Base-by-base conservation (phyloP, 2,797 vertebrate species). In the Rhabdomys pumilio region DNA sequence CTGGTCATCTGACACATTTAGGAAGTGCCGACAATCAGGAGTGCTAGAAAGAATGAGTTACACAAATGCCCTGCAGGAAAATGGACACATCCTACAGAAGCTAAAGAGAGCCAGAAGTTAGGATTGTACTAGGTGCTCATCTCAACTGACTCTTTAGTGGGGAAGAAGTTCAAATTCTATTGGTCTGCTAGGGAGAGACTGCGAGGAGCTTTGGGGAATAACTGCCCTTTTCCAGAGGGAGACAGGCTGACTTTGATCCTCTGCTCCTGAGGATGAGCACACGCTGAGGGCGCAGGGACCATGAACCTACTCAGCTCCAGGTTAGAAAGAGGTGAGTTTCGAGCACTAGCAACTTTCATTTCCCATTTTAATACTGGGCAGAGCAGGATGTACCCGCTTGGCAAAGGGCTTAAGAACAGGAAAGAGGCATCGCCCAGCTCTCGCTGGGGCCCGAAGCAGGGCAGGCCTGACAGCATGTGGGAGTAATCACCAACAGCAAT, bases 401-500 rank as follows among this genome's bases (percentile, higher is more conserved):
- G 34, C 63, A 29, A 95, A 55, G 59, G 63, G 61, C 87, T 93
- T 53, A 22, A 44, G 82, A 91, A 95, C 80, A 95, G 47, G 73
- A 97, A 96, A 73, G 81, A 4, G 92, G 86, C 53, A 85, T n/a
- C 82, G 47, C 91, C 59, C 65, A 73, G 73, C 26, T 50, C 83
- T 82, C 84, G 17, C 55, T 79, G 67, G 38, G 82, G 89, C 75
- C 96, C 81, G 83, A 34, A 8, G 86, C 24, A 85, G 95, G 63
- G 69, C 83, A 88, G 93, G 93, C 67, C 69, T 13, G 6, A n/a
- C 41, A 80, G 96, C 96, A 97, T 96, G 95, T 97, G 97, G 96
- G 94, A 97, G 93, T 86, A 97, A 97, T 97, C 97, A 97, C 96
- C 96, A 96, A 94, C 93, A 88, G 94, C 95, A 98, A 96, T 97